Percentiles rank a stretch among this genome's conserved stretches.
Conservation (phyloP, 2,113 vertebrate species). For the Macquaria australasica region DNA sequence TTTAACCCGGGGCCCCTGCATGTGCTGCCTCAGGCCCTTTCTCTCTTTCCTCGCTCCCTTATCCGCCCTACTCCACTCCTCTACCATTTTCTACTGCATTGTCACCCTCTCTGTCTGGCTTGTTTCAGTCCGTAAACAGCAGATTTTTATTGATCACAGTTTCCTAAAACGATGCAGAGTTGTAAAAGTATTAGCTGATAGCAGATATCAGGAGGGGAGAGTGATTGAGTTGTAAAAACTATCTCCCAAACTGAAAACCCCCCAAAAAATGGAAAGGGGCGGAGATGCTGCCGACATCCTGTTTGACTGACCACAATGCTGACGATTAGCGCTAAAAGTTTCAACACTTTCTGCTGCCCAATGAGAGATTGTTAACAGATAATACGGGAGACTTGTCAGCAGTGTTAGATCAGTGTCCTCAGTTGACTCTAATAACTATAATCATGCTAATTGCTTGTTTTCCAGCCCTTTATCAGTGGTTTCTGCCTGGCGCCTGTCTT, state of each 20-base stretch:
- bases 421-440: background rate
- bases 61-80: background rate
- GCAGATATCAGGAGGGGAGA: background rate
- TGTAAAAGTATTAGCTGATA: background rate
- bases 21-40: constrained; percentile 32
- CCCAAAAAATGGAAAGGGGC: background rate
- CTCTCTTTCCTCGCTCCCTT: constrained; percentile 24
- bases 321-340: background rate
- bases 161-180: background rate
- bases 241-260: background rate
- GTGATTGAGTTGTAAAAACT: background rate
- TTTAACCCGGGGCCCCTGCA: constrained; percentile 48
- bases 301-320: background rate
- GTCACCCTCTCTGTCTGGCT: background rate
- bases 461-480: constrained; percentile 1
- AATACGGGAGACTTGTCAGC: rapidly evolving
- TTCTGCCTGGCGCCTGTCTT: background rate
- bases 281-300: constrained; percentile 18
- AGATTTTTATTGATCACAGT: background rate
- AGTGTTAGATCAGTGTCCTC: background rate
- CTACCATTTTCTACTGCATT: background rate
- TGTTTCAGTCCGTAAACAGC: background rate
- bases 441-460: constrained; percentile 23
- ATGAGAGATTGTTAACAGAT: background rate
- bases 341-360: background rate